Evolutionary conservation across 2,888 invertebrate genomes (phyloP), one percentile per base, ranked within the genome.

Genomic region (Rotaria sp.): DNA sequence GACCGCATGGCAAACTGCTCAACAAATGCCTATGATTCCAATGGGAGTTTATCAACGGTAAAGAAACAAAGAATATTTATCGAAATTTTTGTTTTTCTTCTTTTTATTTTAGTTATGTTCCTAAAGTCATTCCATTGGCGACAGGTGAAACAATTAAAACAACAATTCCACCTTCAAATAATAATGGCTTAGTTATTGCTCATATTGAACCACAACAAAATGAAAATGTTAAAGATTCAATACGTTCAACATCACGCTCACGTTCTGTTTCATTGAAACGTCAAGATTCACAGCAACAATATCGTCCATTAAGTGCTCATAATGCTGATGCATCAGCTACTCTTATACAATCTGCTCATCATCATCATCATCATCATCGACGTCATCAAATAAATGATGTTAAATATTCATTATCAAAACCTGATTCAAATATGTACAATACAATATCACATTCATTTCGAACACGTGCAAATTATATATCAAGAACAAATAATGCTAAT

Each of bases 81-180:
- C 4, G 15, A 35, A 24, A 18, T 5, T 67, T 35, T 45, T n/a
- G 41, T 41, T 80, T 80, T 4, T 41, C 18, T 38, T 26, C 18
- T 80, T 35, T n/a, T 45, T 10, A 11, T 45, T n/a, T 11, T 80
- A 80, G 80, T 5, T 80, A 80, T n/a, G 80, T 80, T 26, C 80
- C 80, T 13, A 80, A 80, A 80, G n/a, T 15, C 1, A 80, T 80
- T n/a, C 80, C 45, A 45, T 80, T 80, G n/a, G 45, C 80, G 15
- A 45, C 80, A 45, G 80, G 80, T 45, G 80, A 80, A 45, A 80
- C 38, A 80, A 45, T 80, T 18, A 80, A 45, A 80, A 80, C 80
- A 38, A 45, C 80, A 26, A 2, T 80, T 80, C 21, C 80, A 45
- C n/a, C 35, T 5, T 21, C 35, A 21, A 30, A 67, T 67, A 35